Base-by-base conservation (phyloP, 2,113 vertebrate species). In the Nothocercus nigrocapillus region DNA sequence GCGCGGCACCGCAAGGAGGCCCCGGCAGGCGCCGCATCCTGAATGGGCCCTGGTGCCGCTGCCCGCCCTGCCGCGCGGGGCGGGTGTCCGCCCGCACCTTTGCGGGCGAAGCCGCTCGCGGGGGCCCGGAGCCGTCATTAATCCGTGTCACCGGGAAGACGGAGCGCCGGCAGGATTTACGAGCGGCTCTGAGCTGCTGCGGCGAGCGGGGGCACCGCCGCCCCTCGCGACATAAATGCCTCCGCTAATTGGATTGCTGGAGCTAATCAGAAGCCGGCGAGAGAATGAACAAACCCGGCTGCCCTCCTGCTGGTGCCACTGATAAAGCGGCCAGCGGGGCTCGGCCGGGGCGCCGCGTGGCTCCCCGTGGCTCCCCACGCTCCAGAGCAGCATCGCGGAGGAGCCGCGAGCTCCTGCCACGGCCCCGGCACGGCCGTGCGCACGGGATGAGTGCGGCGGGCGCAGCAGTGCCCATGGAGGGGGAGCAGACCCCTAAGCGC, bases 191-290 rank as follows among this genome's bases (percentile, higher is more conserved):
- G 95, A 96, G 97, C 92, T 2, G 56, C 93, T 22, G 86, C 88
- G 97, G 96, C 91, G 96, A 96, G 97, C 93, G 87, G 94, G 91
- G 94, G 95, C 93, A 94, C 96, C 96, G 97, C 94, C 69, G 97
- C 91, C 94, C 95, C 36, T 78, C 96, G 96, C 96, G 97, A 97
- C 97, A 98, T 93, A 97, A 97, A 98, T 96, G 97, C 95, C 94
- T 97, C 96, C 95, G 96, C 94, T 98, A 98, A 98, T 97, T 98
- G 97, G 97, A 97, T 97, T 96, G 96, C 92, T 7, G 92, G 94
- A 97, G 96, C 96, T 98, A 97, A 97, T 98, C 97, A 98, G 96
- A 90, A 96, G 93, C 91, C 77, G 95, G 96, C 90, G 96, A 97
- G 94, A 93, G 93, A 96, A 97, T 62, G 79, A 87, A 73, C 6